Base-by-base conservation (phyloP, 2,797 vertebrate species). In the Leptatherina wallacei region DNA sequence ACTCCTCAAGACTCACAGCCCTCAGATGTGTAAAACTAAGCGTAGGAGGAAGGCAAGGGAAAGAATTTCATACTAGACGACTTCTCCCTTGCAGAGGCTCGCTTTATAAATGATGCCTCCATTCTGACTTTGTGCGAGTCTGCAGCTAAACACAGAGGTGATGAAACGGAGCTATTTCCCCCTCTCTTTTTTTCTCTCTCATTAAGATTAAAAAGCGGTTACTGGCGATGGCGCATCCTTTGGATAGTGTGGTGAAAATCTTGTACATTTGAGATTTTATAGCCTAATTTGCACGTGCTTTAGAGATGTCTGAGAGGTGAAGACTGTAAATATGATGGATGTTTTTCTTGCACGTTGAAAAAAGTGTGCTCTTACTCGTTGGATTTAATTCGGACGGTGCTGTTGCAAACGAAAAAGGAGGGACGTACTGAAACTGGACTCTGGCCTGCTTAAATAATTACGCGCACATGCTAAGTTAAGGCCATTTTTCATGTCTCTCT, bases 11-110 rank as follows among this genome's bases (percentile, higher is more conserved):
- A 91, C 91, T 91, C 90, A 84, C 90, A 92, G 94, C 94, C 95
- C 89, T 95, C 93, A 96, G 93, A 94, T 95, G 96, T 96, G 95
- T 95, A 95, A 95, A 96, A 94, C 91, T 88, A 92, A 77, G 97
- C 97, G 98, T 99, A 95, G 98, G 98, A 96, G 97, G 97, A 94
- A 95, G 94, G 84, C 92, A 93, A 82, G 96, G 92, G 88, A 95
- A 96, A 97, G 97, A 97, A 98, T 97, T 91, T 93, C 93, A 93
- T 83, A 87, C 92, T 93, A 94, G 87, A 93, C 95, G 92, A 80
- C 90, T 94, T 93, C 82, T 90, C 90, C 87, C 88, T 84, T 80
- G 70, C 62, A 89, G 78, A 84, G 86, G 84, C 77, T 87, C 78
- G 87, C 65, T 87, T 93, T 97, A 96, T 96, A 89, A 88, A 75